Evolutionary conservation across 2,888 invertebrate genomes (phyloP), one percentile per base, ranked within the genome.

Genomic region (Limnephilus rhombicus): DNA sequence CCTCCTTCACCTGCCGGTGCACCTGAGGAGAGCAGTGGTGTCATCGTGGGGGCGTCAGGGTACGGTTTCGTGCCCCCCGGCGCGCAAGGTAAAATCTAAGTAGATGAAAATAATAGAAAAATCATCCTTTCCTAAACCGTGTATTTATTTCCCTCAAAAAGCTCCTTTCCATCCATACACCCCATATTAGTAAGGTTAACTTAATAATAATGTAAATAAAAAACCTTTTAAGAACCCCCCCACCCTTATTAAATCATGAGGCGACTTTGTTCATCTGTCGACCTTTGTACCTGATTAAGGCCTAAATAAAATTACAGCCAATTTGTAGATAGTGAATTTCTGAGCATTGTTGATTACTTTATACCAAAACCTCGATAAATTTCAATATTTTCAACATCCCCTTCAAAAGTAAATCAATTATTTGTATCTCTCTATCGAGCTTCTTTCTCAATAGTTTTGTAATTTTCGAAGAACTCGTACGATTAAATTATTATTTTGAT

Each of bases 41-140:
- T 98, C 80, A 96, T 98, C 92, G 97, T 97, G 53, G 98, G 98
- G 92, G 98, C 98, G 92, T 98, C 98, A 89, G 98, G 98, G 94
- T 98, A 97, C 95, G 98, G 98, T 94, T 98, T 98, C 95, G 98
- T 98, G 93, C 98, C 98, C 93, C 98, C 98, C 94, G 96, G 96
- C 95, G 95, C 96, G 94, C 96, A 96, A 97, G 97, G 97, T 97
- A 97, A 97, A 94, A 90, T 94, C 94, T 95, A 95, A 94, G 95
- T 94, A 95, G 95, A 95, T 96, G 80, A 80, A 68, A 88, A 68
- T 41, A 53, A 80, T 88, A 91, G 93, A 95, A 94, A 94, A 94
- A 94, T 94, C 94, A 94, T 94, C 94, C 89, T 31, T 45, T 41
- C 89, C 31, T 80, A 41, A 90, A 53, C 53, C 90, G 81, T 90